These are phyloP conservation scores for Rhopalosiphum nymphaeae DNA, from an alignment of 2,888 invertebrate genomes.

Conservation along the genomic window DNA sequence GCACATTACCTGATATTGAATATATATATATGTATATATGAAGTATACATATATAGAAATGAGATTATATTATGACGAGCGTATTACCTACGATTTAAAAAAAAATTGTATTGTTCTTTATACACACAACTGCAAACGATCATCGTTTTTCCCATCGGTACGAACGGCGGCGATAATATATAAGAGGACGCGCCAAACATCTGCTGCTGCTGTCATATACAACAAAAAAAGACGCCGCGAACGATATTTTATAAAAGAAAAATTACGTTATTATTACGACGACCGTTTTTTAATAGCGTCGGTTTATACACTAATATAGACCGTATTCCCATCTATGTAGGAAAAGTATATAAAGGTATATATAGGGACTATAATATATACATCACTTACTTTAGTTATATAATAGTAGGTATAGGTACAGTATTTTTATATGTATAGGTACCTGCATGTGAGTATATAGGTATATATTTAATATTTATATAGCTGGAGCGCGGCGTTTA, in stretches of 20 bases:
- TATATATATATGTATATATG: not conserved
- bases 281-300: slow-evolving; percentile 36
- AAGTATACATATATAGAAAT: not conserved
- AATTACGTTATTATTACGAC: slow-evolving; percentile 51
- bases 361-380: too few relatives aligned
- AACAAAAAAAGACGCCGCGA: slow-evolving; percentile 49
- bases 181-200: slow-evolving; percentile 59
- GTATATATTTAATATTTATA: too few relatives aligned
- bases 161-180: not conserved
- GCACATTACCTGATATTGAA: not conserved
- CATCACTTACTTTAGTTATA: not conserved
- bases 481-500: too few relatives aligned
- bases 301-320: not conserved
- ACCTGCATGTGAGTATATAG: too few relatives aligned
- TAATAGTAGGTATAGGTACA: not conserved
- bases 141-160: slow-evolving; percentile 58
- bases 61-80: not conserved
- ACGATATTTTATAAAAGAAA: slow-evolving; percentile 63
- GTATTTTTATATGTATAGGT: not conserved
- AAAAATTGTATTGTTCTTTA: not conserved
- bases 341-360: not conserved
- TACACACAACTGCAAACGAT: slow-evolving; percentile 5
- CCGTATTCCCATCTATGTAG: not conserved
- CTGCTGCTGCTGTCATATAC: slow-evolving; percentile 38
- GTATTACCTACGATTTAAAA: not conserved